Conservation (phyloP, 2,888 invertebrate genomes). For the Patella caerulea region DNA sequence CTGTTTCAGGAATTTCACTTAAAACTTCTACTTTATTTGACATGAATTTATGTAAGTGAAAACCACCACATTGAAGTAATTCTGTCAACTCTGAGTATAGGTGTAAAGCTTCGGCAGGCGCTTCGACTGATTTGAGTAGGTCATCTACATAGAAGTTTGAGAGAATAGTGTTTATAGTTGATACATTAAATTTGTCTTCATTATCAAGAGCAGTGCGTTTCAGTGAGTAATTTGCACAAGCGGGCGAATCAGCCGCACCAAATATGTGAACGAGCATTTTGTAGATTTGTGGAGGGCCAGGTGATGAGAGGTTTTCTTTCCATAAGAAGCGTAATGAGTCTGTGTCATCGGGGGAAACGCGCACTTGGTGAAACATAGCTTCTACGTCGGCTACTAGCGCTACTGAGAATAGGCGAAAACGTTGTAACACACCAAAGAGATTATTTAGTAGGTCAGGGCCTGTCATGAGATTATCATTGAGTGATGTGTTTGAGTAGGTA, state of each 20-base stretch:
- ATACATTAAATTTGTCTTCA: background rate
- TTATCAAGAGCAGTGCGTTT: constrained; percentile 11
- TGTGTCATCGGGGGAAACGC: background rate
- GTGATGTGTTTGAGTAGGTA: constrained; percentile 5
- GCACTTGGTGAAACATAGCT: constrained; percentile 21
- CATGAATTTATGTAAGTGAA: constrained; percentile 9
- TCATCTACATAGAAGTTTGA: constrained; percentile 21
- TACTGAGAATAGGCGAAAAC: constrained; percentile 18
- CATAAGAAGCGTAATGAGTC: constrained; percentile 17
- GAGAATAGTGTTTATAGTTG: background rate
- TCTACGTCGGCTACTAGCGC: constrained; percentile 24
- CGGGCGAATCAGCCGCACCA: constrained; percentile 8
- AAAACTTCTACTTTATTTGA: constrained; percentile 9
- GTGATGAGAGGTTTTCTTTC: background rate
- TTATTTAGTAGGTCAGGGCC: constrained; percentile 12
- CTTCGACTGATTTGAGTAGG: constrained; percentile 12
- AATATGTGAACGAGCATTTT: constrained; percentile 17
- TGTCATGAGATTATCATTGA: background rate
- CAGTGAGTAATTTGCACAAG: constrained; percentile 17
- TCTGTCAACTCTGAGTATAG: background rate
- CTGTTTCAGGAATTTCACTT: constrained; percentile 14
- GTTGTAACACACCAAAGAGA: constrained; percentile 18
- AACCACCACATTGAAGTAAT: constrained; percentile 5
- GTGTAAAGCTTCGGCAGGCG: background rate
- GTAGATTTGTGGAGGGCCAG: background rate